Evolutionary conservation across 1,140 invertebrate genomes (phyloP).

Genomic region (Aphelenchoides besseyi): DNA sequence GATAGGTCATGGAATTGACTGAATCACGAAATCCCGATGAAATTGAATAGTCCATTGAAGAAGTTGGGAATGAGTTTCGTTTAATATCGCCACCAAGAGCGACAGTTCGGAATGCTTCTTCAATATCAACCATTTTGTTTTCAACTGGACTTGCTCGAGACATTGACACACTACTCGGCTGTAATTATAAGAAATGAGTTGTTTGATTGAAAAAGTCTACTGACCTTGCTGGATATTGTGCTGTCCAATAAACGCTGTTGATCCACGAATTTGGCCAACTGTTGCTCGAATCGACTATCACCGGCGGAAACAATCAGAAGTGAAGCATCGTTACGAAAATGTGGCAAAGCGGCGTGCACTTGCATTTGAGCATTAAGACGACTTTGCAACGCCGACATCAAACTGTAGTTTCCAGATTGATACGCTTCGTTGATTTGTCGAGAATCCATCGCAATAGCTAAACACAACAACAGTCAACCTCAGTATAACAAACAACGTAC

Average conservation of each 20-base stretch:
- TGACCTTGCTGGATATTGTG: not conserved
- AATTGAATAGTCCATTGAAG: not conserved
- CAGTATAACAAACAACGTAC: not conserved
- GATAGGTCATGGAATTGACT: not conserved
- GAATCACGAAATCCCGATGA: too few relatives aligned
- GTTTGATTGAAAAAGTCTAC: not conserved
- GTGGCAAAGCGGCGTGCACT: not conserved
- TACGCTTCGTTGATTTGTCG: not conserved
- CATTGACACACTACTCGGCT: not conserved
- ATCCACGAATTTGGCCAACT: not conserved
- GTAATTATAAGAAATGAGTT: not conserved
- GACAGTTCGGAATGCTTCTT: not conserved
- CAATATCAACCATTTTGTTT: not conserved
- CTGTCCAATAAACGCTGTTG: constrained; percentile 1
- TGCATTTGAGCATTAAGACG: constrained; percentile 10
- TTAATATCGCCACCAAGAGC: not conserved
- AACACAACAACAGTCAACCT: not conserved
- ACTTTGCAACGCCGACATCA: not conserved
- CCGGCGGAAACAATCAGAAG: not conserved
- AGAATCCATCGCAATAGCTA: not conserved
- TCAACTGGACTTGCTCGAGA: not conserved
- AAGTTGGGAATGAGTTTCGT: not conserved
- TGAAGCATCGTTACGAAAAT: not conserved
- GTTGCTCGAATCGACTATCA: not conserved
- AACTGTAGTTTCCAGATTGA: not conserved